phyloP scores from a whole-genome alignment of 2,797 vertebrate species.

The Coccyzus lansbergi region DNA sequence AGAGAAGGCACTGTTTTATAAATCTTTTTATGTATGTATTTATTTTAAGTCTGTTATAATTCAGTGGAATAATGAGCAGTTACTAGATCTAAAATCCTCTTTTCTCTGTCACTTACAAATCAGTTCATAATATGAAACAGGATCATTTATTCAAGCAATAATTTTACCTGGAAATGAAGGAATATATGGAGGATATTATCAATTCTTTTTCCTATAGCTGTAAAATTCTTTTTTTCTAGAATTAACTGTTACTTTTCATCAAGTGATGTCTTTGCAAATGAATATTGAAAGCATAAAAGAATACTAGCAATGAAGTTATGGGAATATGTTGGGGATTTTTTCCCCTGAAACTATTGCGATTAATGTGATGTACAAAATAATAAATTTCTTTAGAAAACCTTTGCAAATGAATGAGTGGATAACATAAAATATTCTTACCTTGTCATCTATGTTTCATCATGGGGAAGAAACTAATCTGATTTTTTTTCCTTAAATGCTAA shows the following conservation, averaged over 20 bases:
- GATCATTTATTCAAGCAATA: background rate
- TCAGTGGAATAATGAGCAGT: background rate
- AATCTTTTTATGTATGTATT: background rate
- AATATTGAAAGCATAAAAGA: background rate
- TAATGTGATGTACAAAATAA: background rate
- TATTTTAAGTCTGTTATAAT: background rate
- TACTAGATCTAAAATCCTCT: background rate
- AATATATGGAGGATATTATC: background rate
- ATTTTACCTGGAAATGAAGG: background rate
- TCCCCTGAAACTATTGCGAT: background rate
- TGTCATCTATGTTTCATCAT: background rate
- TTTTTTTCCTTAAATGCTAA: background rate
- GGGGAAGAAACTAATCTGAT: background rate
- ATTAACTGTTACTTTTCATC: background rate
- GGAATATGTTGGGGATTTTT: rapidly evolving
- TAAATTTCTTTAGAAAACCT: background rate
- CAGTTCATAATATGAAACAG: background rate
- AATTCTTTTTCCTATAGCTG: background rate
- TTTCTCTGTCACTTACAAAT: background rate
- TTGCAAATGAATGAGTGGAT: background rate
- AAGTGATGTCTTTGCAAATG: background rate
- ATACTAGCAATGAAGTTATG: background rate
- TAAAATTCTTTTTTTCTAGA: background rate
- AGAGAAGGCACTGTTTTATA: background rate
- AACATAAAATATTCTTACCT: background rate